Percentiles rank a stretch among this genome's conserved stretches.
These are phyloP conservation scores for Rutpela maculata DNA, from an alignment of 2,888 invertebrate genomes.

Conservation along the genomic window DNA sequence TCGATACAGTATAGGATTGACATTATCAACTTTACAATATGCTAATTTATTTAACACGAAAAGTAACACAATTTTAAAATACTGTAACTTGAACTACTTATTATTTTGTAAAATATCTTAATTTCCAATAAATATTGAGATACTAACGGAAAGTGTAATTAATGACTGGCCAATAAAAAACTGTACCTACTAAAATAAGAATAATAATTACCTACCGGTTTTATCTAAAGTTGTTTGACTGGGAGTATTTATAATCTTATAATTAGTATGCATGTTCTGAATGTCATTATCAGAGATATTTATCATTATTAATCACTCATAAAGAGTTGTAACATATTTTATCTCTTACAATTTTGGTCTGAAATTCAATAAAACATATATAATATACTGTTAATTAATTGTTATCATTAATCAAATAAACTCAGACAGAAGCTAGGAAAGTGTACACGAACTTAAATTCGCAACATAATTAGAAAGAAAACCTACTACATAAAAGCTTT, in stretches of 20 bases:
- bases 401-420: background rate
- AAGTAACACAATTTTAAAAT: too few relatives aligned
- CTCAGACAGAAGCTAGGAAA: too few relatives aligned
- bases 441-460: too few relatives aligned
- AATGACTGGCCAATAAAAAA: background rate
- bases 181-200: background rate
- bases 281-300: background rate
- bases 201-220: background rate
- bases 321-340: background rate
- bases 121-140: background rate
- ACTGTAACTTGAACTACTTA: background rate
- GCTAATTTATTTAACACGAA: too few relatives aligned
- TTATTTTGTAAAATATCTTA: background rate
- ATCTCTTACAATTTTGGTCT: background rate
- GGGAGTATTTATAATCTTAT: background rate
- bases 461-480: too few relatives aligned
- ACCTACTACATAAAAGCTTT: too few relatives aligned
- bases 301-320: background rate
- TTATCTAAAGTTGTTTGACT: background rate
- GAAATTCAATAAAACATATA: background rate
- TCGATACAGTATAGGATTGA: too few relatives aligned
- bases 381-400: background rate
- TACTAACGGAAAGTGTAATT: background rate
- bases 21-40: too few relatives aligned
- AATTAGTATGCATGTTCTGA: conserved; percentile 1